phyloP scores from a whole-genome alignment of 2,888 invertebrate genomes.

The Caenorhabditis sp. region DNA sequence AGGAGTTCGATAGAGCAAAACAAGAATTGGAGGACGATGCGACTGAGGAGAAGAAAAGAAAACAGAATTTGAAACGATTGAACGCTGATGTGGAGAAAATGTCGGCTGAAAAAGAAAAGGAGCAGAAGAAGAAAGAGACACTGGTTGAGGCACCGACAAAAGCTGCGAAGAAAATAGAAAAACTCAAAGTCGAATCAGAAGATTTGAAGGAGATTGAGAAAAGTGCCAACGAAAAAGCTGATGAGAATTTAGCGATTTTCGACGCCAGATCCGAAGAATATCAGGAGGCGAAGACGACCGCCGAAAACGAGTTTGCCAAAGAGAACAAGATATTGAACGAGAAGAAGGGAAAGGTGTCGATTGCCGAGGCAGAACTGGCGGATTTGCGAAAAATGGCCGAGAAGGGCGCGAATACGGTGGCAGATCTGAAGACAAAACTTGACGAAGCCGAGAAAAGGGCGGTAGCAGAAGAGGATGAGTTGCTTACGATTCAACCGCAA shows the following conservation, averaged over 20 bases:
- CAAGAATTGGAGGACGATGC: background rate
- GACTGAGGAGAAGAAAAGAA: conserved; percentile 8
- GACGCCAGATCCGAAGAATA: conserved; percentile 1
- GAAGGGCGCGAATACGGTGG: conserved; percentile 21
- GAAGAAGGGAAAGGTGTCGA: conserved; percentile 74
- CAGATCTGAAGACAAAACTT: conserved; percentile 66
- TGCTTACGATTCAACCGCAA: background rate
- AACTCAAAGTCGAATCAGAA: conserved; percentile 69
- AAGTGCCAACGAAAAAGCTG: background rate
- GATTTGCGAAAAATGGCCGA: conserved; percentile 74
- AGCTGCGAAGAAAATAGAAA: conserved; percentile 37
- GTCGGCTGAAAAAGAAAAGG: conserved; percentile 10
- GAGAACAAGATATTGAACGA: conserved; percentile 37
- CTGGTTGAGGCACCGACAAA: conserved; percentile 39
- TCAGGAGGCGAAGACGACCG: background rate
- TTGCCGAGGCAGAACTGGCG: conserved; percentile 71
- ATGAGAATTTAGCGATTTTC: conserved; percentile 1
- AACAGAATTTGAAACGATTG: conserved; percentile 56
- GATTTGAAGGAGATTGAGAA: conserved; percentile 73
- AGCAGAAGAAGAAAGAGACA: conserved; percentile 17
- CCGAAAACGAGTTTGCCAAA: conserved; percentile 18
- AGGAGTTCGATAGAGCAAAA: background rate
- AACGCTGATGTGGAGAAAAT: conserved; percentile 5
- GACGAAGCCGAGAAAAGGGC: background rate
- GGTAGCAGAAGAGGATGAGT: background rate